Percentiles rank a stretch among this genome's conserved stretches.
Conservation (phyloP, 2,113 vertebrate species). For the Tupaia chinensis region DNA sequence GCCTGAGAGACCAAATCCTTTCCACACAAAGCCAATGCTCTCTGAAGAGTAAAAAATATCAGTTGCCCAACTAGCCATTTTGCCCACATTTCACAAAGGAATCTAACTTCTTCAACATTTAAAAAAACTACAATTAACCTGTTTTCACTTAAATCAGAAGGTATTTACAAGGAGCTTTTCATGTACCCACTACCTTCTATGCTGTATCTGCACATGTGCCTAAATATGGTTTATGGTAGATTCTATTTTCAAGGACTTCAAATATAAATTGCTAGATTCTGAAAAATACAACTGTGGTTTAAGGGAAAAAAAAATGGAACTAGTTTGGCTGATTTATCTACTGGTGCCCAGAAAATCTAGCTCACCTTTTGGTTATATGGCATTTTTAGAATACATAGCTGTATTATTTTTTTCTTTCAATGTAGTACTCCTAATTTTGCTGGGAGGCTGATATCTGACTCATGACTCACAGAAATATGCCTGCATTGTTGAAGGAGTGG, state of each 20-base stretch:
- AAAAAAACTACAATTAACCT: constrained; percentile 63
- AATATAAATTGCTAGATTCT: constrained; percentile 32
- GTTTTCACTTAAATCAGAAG: constrained; percentile 61
- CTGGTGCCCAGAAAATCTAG: not conserved
- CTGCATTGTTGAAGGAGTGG: not conserved
- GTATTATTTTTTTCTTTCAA: not conserved
- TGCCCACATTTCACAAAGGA: constrained; percentile 61
- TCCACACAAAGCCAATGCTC: constrained; percentile 58
- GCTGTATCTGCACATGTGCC: not conserved
- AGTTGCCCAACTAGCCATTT: constrained; percentile 27
- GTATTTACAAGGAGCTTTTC: constrained; percentile 26
- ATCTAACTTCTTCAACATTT: constrained; percentile 50
- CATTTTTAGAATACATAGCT: not conserved
- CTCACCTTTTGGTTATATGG: not conserved
- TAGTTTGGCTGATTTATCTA: not conserved
- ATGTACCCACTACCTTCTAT: not conserved
- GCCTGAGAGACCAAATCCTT: constrained; percentile 57
- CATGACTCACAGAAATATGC: not conserved
- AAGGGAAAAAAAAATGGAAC: not conserved
- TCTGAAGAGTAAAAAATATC: constrained; percentile 65
- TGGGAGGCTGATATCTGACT: not conserved
- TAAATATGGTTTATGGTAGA: constrained; percentile 3
- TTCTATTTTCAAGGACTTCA: constrained; percentile 25
- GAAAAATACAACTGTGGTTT: constrained; percentile 29
- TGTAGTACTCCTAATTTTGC: not conserved